These are phyloP conservation scores for Petrophora chlorosata DNA, from an alignment of 2,888 invertebrate species.

Conservation along the genomic window DNA sequence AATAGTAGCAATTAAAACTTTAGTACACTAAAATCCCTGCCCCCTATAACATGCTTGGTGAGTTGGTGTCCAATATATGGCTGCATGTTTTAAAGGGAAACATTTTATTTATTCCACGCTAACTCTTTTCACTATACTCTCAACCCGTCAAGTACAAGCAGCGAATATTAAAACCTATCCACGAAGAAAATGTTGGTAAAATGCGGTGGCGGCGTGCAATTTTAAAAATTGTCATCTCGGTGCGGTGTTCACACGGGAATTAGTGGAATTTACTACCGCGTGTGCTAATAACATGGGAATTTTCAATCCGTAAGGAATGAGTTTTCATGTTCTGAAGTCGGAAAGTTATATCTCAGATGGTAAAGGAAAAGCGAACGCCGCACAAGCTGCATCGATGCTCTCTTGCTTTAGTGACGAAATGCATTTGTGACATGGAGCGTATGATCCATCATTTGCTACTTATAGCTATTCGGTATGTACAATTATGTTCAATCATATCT, in stretches of 20 bases:
- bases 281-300: constrained; percentile 34
- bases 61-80: background rate
- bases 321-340: background rate
- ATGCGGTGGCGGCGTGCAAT: constrained; percentile 40
- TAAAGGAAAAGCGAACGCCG: too few relatives aligned
- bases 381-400: too few relatives aligned
- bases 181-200: constrained; percentile 39
- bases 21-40: too few relatives aligned
- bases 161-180: constrained; percentile 52
- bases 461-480: too few relatives aligned
- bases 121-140: background rate
- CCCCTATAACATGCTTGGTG: too few relatives aligned
- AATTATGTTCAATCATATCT: too few relatives aligned
- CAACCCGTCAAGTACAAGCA: constrained; percentile 28
- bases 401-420: too few relatives aligned
- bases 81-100: background rate
- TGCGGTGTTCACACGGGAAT: constrained; percentile 17
- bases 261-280: constrained; percentile 36
- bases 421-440: too few relatives aligned
- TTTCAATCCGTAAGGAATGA: constrained; percentile 26
- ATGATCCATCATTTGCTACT: too few relatives aligned
- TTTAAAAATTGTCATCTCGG: constrained; percentile 41
- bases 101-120: constrained; percentile 3
- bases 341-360: background rate
- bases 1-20: too few relatives aligned